Evolutionary conservation across 2,797 vertebrate species (phyloP), one percentile per base, ranked within the genome.

Genomic region (Cynopterus sphinx): DNA sequence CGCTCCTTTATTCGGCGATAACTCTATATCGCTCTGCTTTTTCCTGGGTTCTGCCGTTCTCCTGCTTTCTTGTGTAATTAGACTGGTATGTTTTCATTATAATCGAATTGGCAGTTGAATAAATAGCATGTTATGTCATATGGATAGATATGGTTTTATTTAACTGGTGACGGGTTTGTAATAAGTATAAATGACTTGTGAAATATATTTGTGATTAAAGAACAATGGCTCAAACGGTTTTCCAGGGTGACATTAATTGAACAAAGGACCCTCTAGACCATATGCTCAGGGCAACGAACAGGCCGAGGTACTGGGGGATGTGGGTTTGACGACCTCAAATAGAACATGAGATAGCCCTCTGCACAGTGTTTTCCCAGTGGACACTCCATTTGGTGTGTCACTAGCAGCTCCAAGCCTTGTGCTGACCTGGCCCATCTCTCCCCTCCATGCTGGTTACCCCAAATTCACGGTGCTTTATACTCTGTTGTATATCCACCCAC

Each of bases 41-140:
- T 57, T 85, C 6, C 43, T 65, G 28, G 55, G 28, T 86, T 90
- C 68, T 22, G 33, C 36, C 41, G 55, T 46, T 36, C 55, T 75
- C 22, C 67, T 91, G 21, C 24, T 93, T 75, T 84, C 71, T 63
- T 74, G 11, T 43, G 8, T 95, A 88, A 89, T 91, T 65, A 93
- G 16, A 11, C 24, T 33, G 43, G 5, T 82, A 19, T 46, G 24
- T 87, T 94, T 86, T 85, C 49, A 85, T 78, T 82, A 39, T 24
- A 31, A 59, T 87, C 21, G 31, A 91, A 22, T 26, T 82, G 77
- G 4, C 43, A 41, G 0, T 68, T 67, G 83, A 90, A 92, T 81
- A 57, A 94, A 51, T 74, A 94, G 67, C 46, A 28, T 85, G 70
- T 87, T 91, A 74, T 89, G 1, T 49, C 86, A 53, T 55, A 21